Evolutionary conservation across 1,140 invertebrate genomes (phyloP), one percentile per base, ranked within the genome.

Genomic region (Bombus waltoni): DNA sequence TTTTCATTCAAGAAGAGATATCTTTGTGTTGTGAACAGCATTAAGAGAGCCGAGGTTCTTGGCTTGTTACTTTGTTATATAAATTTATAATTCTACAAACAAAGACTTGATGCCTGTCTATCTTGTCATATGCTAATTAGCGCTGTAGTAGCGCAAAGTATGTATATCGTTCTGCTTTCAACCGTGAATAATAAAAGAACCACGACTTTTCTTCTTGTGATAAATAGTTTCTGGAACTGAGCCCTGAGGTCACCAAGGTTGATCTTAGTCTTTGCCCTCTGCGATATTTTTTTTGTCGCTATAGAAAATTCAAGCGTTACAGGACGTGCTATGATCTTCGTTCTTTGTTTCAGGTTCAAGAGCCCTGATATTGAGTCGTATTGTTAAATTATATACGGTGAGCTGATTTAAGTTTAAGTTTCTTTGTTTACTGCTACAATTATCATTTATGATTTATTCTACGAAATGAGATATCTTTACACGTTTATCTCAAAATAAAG

Each of bases 201-300:
- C 18, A 22, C n/a, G 18, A 76, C 25, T 53, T 5, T 66, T 44
- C 44, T 35, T 57, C 10, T n/a, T 32, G 42, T 44, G 70, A 59
- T 53, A 11, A 40, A 32, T 42, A 44, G n/a, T 10, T 11, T 2
- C 32, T 15, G 25, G 68, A 44, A 1, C 18, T 15, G 42, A 32
- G 73, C 32, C 25, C 22, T 53, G 62, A 90, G 81, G 77, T 87
- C 88, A 47, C 18, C 32, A 40, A 59, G 35, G 77, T 89, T 81
- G 42, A 81, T 57, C 3, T 15, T 84, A 84, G 87, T 87, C 80
- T 28, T 75, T 32, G 4, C 28, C 32, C 66, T 59, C 10, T 15
- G 5, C 10, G 38, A 62, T 73, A 38, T 15, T 11, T 28, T 44
- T n/a, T 42, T 42, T 9, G 10, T 62, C 35, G 0, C 15, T 66